Base-by-base conservation (phyloP, 1,140 invertebrate genomes). In the Pachypsylla venusta region DNA sequence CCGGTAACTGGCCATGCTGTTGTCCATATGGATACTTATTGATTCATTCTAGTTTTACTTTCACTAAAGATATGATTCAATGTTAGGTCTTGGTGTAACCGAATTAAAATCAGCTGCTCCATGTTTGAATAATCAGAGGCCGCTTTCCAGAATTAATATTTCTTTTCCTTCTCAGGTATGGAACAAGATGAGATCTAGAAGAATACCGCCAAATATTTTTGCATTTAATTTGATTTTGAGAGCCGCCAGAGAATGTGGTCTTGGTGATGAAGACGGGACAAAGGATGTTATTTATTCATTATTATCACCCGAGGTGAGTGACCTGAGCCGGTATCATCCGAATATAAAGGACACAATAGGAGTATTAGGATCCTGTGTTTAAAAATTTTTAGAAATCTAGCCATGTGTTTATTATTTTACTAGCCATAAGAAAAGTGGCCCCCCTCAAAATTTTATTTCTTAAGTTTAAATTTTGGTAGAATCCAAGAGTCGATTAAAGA, bases 211-310 rank as follows among this genome's bases (percentile, higher is more conserved):
- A 1, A 78, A 79, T 67, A 69, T 85, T 60, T 83, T 76, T 62
- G 80, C 79, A 5, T 95, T 87, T 65, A 93, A 93, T 79, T 74
- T 93, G 22, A 71, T 96, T 64, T 66, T 95, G 3, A 75, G 83
- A 64, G 80, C 79, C 68, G 79, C 83, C 0, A 79, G 84, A 63
- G 88, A 94, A 66, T 92, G 88, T 73, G 76, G 80, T 53, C 73
- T 91, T 61, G 89, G 87, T 0, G 73, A 81, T 66, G 66, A 79
- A 28, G 76, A 81, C 53, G 65, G 78, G 22, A 76, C 81, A 57
- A 71, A 80, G 62, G 64, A 79, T 2, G 5, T 56, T 0, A 60
- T 57, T 26, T 27, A 62, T 14, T 54, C 26, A 28, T 56, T 62
- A 20, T 39, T 26, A 48, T 55, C 42, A 35, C 24, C 53, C 53